A percentile compares a stretch with the other conserved stretches of the same genome.
These are phyloP conservation scores for Orestias chungarensis DNA, from an alignment of 2,797 vertebrate species.

Conservation along the genomic window DNA sequence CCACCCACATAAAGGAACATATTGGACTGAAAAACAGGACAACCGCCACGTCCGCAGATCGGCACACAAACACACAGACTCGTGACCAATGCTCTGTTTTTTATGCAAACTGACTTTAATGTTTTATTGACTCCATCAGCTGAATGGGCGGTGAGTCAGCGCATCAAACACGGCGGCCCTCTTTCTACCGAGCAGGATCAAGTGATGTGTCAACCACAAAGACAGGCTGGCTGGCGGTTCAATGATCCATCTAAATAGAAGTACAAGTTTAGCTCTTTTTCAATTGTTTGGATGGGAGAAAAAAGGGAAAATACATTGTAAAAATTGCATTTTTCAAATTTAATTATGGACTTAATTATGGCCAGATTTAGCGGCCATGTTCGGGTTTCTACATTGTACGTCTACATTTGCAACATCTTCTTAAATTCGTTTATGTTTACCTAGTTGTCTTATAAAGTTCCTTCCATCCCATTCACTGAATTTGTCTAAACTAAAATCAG, in stretches of 20 bases:
- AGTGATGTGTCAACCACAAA: constrained; percentile 4
- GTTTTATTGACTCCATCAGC: constrained; percentile 27
- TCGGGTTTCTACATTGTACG: neutral
- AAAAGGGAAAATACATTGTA: too few relatives aligned
- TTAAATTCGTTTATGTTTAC: too few relatives aligned
- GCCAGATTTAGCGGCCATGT: neutral
- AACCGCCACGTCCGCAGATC: neutral
- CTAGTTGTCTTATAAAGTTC: too few relatives aligned
- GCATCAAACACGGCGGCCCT: constrained; percentile 19
- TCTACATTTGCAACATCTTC: neutral
- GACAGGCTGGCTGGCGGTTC: neutral
- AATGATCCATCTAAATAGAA: neutral
- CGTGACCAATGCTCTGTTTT: neutral
- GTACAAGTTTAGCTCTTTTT: neutral
- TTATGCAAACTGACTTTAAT: constrained; percentile 6
- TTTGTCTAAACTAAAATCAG: too few relatives aligned
- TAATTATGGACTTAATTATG: too few relatives aligned
- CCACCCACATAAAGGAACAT: neutral
- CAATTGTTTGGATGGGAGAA: neutral
- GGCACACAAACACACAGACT: neutral
- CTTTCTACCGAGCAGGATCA: neutral
- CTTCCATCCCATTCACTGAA: too few relatives aligned
- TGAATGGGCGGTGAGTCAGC: constrained; percentile 45
- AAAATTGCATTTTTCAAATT: too few relatives aligned
- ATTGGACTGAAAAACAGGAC: neutral